Base-by-base conservation (phyloP, 2,888 invertebrate species). In the Hemistola chrysoprasaria region DNA sequence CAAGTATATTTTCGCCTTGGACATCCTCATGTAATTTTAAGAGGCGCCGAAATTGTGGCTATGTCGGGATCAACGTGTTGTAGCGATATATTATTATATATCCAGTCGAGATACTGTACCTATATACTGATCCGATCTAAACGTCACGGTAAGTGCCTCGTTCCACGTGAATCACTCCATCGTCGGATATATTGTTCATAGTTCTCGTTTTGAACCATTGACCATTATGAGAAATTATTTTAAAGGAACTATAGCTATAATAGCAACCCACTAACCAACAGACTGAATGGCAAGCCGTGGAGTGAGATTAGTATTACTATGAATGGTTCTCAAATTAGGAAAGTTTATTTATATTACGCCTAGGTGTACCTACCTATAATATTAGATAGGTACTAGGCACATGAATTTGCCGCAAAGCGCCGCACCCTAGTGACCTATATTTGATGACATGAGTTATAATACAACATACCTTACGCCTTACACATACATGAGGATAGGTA, bases 361-460 rank as follows among this genome's bases (percentile, higher is more conserved):
- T n/a, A n/a, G n/a, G n/a, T n/a, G n/a, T n/a, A n/a, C n/a, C n/a
- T n/a, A n/a, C n/a, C n/a, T 3, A 22, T 22, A 10, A 10, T 22
- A 23, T 24, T 23, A 9, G 10, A 9, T 3, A 25, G 22, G 6
- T 16, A 33, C 22, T 21, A 31, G 25, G 23, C 27, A 40, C 38
- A 35, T 38, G 28, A 26, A 45, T 30, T 46, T 43, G 31, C 37
- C 33, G 56, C 52, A 50, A 48, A 51, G 29, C 41, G 40, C 32
- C 46, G 58, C 40, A 61, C 62, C 61, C 61, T 38, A 58, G 42
- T 68, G 66, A 70, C 71, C 71, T 51, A 64, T 52, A 59, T 70
- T 59, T 45, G 10, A 23, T 16, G 16, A 3, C n/a, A 2, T 23
- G 42, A 49, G 42, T 16, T 16, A 16, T 3, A 3, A 16, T 16